phyloP scores from a whole-genome alignment of 92 coral and sea anemone species.

The Epizoanthus stellaris region DNA sequence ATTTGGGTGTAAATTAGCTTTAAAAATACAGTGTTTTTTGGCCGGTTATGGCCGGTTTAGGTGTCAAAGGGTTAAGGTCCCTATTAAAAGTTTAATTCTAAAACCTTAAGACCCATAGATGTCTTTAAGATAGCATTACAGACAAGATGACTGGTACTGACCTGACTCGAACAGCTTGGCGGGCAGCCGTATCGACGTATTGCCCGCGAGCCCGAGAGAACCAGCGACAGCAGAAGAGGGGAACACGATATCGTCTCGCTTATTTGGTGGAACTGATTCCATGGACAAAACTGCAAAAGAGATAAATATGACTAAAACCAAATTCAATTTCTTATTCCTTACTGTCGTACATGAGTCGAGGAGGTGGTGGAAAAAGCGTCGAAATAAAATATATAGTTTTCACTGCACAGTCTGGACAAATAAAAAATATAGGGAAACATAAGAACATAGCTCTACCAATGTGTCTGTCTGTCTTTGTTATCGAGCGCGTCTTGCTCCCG shows the following conservation, averaged over 20 bases:
- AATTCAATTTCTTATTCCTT: background rate
- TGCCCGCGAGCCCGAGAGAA: background rate
- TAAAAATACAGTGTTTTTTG: too few relatives aligned
- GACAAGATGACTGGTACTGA: background rate
- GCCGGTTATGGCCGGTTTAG: too few relatives aligned
- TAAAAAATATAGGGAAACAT: too few relatives aligned
- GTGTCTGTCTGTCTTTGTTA: slow-evolving; percentile 3
- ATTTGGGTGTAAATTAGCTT: too few relatives aligned
- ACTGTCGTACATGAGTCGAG: too few relatives aligned
- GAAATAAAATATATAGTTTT: too few relatives aligned
- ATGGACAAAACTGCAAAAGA: slow-evolving; percentile 22
- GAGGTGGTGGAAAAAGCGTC: too few relatives aligned
- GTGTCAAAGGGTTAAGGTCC: too few relatives aligned
- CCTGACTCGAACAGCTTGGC: slow-evolving; percentile 22
- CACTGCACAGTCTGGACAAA: too few relatives aligned
- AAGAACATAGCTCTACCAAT: background rate
- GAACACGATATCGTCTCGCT: background rate
- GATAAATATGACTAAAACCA: background rate
- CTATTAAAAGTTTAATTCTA: too few relatives aligned
- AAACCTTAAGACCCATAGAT: too few relatives aligned
- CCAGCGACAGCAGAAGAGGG: background rate
- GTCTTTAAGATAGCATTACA: too few relatives aligned
- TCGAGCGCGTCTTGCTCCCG: background rate
- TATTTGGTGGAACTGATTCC: background rate
- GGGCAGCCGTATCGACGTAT: slow-evolving; percentile 14